phyloP scores from a whole-genome alignment of 2,888 invertebrate genomes.

The Pogonocherus hispidulus region DNA sequence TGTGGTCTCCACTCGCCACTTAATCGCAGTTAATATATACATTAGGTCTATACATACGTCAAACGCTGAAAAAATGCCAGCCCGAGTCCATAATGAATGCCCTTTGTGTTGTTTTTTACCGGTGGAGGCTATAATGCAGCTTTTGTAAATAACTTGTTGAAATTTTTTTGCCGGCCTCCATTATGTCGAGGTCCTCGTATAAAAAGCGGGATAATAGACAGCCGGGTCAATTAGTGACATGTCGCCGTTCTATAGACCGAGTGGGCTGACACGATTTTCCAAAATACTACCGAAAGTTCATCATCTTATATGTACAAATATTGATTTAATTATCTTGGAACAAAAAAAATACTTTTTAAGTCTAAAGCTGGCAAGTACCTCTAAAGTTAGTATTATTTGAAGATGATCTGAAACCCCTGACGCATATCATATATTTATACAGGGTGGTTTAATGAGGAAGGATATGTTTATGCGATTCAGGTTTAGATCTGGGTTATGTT shows the following conservation, averaged over 20 bases:
- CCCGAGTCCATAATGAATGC: conserved; percentile 49
- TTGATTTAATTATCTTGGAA: too few species aligned
- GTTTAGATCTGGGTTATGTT: too few species aligned
- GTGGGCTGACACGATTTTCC: too few species aligned
- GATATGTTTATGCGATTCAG: too few species aligned
- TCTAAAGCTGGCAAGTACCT: too few species aligned
- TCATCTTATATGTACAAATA: too few species aligned
- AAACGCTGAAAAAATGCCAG: conserved; percentile 46
- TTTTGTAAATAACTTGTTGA: conserved; percentile 32
- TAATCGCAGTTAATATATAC: conserved; percentile 49
- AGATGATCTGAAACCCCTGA: too few species aligned
- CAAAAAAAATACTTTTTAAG: too few species aligned
- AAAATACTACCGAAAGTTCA: too few species aligned
- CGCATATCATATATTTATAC: too few species aligned
- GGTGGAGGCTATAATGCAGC: conserved; percentile 32
- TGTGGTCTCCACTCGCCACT: conserved; percentile 49
- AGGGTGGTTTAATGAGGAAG: too few species aligned
- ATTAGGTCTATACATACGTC: conserved; percentile 51
- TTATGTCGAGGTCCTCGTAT: conserved; percentile 7
- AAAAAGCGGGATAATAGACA: conserved; percentile 24
- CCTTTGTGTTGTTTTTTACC: conserved; percentile 48
- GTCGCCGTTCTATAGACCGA: neutral
- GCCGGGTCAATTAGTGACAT: conserved; percentile 14
- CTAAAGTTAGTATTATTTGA: too few species aligned
- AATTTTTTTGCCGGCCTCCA: conserved; percentile 22